A percentile compares a stretch with the other conserved stretches of the same genome.
phyloP scores from a whole-genome alignment of 1,140 invertebrate species.

The Ceratosolen solmsi region DNA sequence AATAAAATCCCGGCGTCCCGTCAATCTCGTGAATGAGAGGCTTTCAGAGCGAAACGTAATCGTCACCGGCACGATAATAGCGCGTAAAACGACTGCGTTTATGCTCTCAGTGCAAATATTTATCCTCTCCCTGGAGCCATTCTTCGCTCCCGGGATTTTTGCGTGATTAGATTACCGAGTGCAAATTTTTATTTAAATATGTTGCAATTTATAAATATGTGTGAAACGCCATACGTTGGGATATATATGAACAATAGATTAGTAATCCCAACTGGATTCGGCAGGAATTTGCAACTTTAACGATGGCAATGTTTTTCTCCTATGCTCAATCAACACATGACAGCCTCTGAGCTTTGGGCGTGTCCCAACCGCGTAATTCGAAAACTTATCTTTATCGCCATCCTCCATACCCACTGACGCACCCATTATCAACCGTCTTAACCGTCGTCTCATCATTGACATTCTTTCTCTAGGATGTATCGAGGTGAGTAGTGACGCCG shows the following conservation, averaged over 20 bases:
- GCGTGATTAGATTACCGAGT: too few species aligned
- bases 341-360: too few species aligned
- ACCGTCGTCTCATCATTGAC: too few species aligned
- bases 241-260: background rate
- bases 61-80: conserved; percentile 4
- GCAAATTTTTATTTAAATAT: too few species aligned
- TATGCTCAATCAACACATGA: too few species aligned
- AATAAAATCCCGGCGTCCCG: background rate
- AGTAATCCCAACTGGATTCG: background rate
- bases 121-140: background rate
- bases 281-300: background rate
- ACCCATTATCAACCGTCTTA: too few species aligned
- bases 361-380: too few species aligned
- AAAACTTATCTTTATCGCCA: too few species aligned
- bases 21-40: conserved; percentile 21
- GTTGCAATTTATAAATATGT: too few species aligned
- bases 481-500: conserved; percentile 29
- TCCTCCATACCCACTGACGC: too few species aligned
- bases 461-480: background rate
- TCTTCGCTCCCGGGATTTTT: background rate
- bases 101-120: conserved; percentile 35
- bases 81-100: conserved; percentile 17
- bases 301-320: too few species aligned
- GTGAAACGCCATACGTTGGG: too few species aligned
- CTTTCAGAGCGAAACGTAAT: conserved; percentile 23